phyloP scores from a whole-genome alignment of 2,888 invertebrate species.

The Clanis bilineata region DNA sequence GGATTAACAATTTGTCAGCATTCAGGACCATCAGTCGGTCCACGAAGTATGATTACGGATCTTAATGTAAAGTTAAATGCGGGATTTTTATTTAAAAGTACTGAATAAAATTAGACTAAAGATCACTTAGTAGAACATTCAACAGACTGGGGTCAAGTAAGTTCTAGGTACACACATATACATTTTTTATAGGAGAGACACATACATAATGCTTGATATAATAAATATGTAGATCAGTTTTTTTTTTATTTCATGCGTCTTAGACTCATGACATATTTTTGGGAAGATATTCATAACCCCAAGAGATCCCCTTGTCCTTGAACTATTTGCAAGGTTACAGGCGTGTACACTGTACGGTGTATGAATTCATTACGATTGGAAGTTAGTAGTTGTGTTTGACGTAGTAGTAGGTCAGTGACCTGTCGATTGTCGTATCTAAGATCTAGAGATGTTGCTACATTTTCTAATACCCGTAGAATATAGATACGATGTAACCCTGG shows the following conservation, averaged over 20 bases:
- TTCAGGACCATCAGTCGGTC: neutral
- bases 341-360: no score
- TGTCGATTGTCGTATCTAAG: slow-evolving; percentile 3
- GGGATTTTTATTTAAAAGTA: no score
- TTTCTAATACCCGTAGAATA: neutral
- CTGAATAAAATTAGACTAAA: no score
- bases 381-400: neutral
- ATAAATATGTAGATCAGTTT: no score
- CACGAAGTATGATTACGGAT: neutral
- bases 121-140: no score
- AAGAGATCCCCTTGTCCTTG: neutral
- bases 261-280: no score
- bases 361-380: neutral
- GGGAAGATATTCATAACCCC: neutral
- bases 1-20: neutral
- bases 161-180: no score
- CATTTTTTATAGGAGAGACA: no score
- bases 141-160: no score
- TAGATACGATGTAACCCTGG: neutral
- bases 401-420: neutral
- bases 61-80: no score
- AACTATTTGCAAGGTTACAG: neutral
- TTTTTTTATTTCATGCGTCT: no score
- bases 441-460: neutral
- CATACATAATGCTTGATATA: no score